These are phyloP conservation scores for Zapus hudsonius DNA, from an alignment of 2,113 vertebrate species.

Conservation along the genomic window DNA sequence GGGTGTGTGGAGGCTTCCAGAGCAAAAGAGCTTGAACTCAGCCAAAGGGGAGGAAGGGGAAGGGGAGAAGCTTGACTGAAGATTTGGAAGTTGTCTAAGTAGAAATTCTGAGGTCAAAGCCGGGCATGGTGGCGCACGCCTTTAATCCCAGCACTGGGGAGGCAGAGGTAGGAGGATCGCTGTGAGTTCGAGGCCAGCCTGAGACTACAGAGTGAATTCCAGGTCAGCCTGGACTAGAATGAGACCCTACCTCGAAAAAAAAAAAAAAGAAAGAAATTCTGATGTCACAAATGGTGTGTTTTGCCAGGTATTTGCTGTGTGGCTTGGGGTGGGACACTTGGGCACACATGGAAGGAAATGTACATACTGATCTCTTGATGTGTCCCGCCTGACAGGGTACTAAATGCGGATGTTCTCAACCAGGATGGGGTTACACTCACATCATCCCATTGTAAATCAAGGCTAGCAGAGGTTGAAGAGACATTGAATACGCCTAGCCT, in stretches of 20 bases:
- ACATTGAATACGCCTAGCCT: neutral
- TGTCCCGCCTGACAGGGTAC: neutral
- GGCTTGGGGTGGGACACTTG: constrained; percentile 53
- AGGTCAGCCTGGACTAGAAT: too few species aligned
- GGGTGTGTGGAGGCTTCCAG: neutral
- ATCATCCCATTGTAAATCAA: neutral
- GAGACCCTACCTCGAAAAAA: too few species aligned
- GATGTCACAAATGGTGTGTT: neutral
- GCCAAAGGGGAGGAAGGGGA: neutral
- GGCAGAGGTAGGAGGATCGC: too few species aligned
- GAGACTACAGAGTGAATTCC: too few species aligned
- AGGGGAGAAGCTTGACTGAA: neutral
- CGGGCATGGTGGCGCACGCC: too few species aligned
- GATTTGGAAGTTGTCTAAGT: neutral
- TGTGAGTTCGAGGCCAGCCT: too few species aligned
- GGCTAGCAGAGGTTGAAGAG: neutral
- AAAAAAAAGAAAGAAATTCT: too few species aligned
- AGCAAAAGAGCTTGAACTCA: neutral
- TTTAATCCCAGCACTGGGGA: too few species aligned
- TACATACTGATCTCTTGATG: neutral
- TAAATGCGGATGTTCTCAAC: neutral
- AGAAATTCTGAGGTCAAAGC: constrained; percentile 21
- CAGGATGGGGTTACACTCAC: neutral
- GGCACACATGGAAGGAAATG: neutral
- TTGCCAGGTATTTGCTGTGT: neutral